These are phyloP conservation scores for Mya arenaria DNA, from an alignment of 1,140 invertebrate species.

Conservation along the genomic window DNA sequence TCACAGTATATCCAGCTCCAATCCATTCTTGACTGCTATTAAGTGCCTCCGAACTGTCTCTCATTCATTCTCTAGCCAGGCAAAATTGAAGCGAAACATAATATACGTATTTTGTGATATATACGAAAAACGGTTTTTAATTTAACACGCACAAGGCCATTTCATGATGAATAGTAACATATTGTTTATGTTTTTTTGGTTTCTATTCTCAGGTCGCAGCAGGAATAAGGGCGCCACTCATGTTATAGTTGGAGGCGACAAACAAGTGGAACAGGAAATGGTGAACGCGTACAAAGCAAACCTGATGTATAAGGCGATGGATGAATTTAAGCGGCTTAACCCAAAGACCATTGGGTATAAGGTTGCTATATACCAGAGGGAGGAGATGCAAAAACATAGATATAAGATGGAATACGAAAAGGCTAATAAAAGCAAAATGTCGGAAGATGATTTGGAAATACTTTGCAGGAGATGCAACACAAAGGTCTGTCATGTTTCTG, in stretches of 20 bases:
- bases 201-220: slow-evolving; percentile 5
- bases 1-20: not conserved
- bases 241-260: not conserved
- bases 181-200: not conserved
- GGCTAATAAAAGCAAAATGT: not conserved
- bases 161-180: not conserved
- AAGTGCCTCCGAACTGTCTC: not conserved
- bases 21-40: not conserved
- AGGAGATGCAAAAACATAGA: not conserved
- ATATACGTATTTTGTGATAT: not conserved
- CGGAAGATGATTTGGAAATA: not conserved
- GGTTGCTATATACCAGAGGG: not conserved
- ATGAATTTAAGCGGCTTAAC: not conserved
- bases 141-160: not conserved
- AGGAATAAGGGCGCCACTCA: not conserved
- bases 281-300: slow-evolving; percentile 10
- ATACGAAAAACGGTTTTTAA: not conserved
- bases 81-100: not conserved
- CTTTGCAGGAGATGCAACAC: slow-evolving; percentile 4
- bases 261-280: not conserved
- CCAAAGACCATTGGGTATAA: not conserved
- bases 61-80: not conserved
- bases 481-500: not conserved
- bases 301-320: slow-evolving; percentile 25
- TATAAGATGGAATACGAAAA: not conserved